Evolutionary conservation across 37 sponge, comb jelly and placozoan genomes (phyloP), one percentile per base, ranked within the genome.

Genomic region (Diacarnus erythraeanus): DNA sequence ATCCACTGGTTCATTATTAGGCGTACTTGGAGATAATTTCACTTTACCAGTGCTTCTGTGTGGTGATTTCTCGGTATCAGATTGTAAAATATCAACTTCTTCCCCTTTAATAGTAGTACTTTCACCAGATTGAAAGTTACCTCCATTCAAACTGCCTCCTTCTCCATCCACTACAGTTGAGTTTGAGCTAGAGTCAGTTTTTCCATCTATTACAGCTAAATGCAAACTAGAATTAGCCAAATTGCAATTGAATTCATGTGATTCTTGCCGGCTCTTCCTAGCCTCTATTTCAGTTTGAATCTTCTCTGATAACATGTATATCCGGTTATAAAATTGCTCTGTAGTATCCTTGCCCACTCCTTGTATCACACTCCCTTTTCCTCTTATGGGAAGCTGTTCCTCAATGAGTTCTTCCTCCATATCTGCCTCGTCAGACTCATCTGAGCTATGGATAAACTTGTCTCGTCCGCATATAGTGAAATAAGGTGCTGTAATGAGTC

Each of bases 401-500:
- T 65, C 66, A 65, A 2, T 8, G 30, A 18, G 9, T 15, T 65
- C 66, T 3, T 65, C 66, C 34, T 65, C 35, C 30, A 65, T 3
- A 31, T 65, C 35, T 8, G 3, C 35, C 17, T 65, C 66, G 17
- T 65, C 66, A 31, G 66, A 15, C 2, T 47, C 51, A 47, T 47
- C 51, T 47, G 23, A 17, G 35, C 38, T 40, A 71, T 38, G 33
- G 59, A 1, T n/a, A 23, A 25, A 36, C 0, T 22, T 3, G 3
- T 30, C 31, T 1, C 9, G 57, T 30, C 38, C 42, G 39, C 25
- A 39, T 2, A 57, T 31, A 0, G 34, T 44, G 33, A 64, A 79
- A 47, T 68, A 47, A 2, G 64, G 74, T 54, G 72, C 81, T 72
- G 60, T 1, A 59, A 40, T 5, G 35, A 6, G 29, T 72, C 9